Evolutionary conservation across 2,888 invertebrate species (phyloP), one percentile per base, ranked within the genome.

Genomic region (Hoplodrina ambigua): DNA sequence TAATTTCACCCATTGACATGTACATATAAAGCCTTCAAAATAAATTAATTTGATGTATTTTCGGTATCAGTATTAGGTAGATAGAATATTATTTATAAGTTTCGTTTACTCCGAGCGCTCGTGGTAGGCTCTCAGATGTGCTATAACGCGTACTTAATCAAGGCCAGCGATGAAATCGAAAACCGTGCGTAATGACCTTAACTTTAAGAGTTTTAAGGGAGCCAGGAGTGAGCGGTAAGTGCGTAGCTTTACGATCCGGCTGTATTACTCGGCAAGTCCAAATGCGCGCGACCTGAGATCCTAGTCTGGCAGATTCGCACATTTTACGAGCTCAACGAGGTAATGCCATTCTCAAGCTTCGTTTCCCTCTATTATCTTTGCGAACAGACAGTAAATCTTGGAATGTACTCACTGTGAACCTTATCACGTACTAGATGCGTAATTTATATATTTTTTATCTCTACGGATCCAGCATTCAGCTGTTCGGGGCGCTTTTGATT

Each of bases 321-420:
- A 86, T 87, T 91, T 91, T 89, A 90, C 86, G 89, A 89, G 83
- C 85, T 86, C 81, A 87, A 84, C 86, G 86, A 86, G 83, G 84
- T 89, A 88, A 89, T 84, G 82, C 85, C 81, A 81, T 84, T 88
- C 86, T 88, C 85, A 87, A 87, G 90, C 85, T 88, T 86, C 87
- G 86, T 89, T 90, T 86, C 84, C 84, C 80, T 84, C 88, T 85
- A 89, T 91, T 91, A 91, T 89, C 88, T 85, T 83, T 80, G 87
- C 73, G 83, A 91, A 87, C 84, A 88, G 86, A 85, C 85, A 85
- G 86, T 88, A 88, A 90, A 88, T 87, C 87, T 85, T 75, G 71
- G 50, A 69, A 74, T 65, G 74, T 78, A 81, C 82, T 85, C 80
- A 85, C 78, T 76, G 80, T 65, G 78, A 84, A 85, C 75, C 80